A percentile compares a stretch with the other conserved stretches of the same genome.
Evolutionary conservation across 2,888 invertebrate species (phyloP).

Genomic region (Hydropsyche betteni): DNA sequence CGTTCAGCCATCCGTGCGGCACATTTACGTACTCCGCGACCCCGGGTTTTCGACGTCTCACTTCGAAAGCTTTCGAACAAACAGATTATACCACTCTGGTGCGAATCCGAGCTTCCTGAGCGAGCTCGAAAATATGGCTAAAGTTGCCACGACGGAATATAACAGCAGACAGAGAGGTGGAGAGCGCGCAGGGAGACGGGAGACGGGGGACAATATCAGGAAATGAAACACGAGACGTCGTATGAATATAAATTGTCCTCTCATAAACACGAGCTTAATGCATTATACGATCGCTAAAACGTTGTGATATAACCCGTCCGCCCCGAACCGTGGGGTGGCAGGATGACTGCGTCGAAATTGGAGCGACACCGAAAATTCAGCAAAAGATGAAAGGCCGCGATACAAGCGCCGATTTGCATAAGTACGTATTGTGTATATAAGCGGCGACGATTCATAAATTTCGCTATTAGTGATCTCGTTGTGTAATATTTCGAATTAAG

Average conservation of each 20-base stretch:
- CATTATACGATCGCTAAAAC: constrained; percentile 34
- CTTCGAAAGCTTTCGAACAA: constrained; percentile 32
- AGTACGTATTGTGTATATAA: constrained; percentile 8
- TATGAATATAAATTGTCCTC: constrained; percentile 51
- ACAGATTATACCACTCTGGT: constrained; percentile 33
- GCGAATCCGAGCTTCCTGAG: constrained; percentile 29
- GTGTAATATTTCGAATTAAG: too few relatives aligned
- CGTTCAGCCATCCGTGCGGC: too few relatives aligned
- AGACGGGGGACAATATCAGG: constrained; percentile 46
- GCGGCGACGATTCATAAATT: constrained; percentile 23
- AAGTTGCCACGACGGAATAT: constrained; percentile 27
- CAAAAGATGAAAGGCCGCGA: constrained; percentile 7
- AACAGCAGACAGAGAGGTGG: constrained; percentile 30
- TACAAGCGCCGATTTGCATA: not conserved
- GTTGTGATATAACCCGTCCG: constrained; percentile 12
- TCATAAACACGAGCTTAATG: constrained; percentile 50
- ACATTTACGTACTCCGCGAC: too few relatives aligned
- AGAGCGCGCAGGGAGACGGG: too few relatives aligned
- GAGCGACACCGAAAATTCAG: constrained; percentile 7
- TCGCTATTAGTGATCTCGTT: too few relatives aligned
- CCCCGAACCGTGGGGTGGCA: constrained; percentile 52
- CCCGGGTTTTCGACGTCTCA: constrained; percentile 9
- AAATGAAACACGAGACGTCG: constrained; percentile 52
- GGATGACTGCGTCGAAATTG: constrained; percentile 23
- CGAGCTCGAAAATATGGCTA: constrained; percentile 36